Base-by-base conservation (phyloP, 1,140 invertebrate species). In the Listronotus oregonensis region DNA sequence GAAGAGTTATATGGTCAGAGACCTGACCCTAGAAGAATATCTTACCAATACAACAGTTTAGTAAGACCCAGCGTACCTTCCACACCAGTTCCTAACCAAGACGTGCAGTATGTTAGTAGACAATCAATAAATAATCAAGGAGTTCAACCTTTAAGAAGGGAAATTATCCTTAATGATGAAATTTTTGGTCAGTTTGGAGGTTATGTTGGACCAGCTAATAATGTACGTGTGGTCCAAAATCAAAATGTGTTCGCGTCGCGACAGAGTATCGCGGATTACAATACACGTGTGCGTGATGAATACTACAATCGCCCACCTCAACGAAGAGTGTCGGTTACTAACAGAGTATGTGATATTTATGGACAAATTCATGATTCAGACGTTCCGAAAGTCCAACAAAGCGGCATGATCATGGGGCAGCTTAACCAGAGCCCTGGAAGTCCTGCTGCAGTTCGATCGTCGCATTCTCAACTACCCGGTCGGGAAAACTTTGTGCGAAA, bases 281-380 rank as follows among this genome's bases (percentile, higher is more conserved):
- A 67, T 52, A 31, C 37, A 4, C 46, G 39, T 32, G 51, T 54
- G 32, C 12, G 51, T 10, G 32, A 54, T 8, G 65, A 69, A 51
- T 31, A 57, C 47, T 58, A 69, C 34, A 43, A 21, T 21, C 18
- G 54, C 31, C 50, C 27, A 6, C 43, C 34, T 11, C 66, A 55
- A 44, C 74, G 70, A 62, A 71, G 73, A 62, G 68, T 74, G 11
- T 71, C 73, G 6, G 71, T 79, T 12, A 71, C 47, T 9, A 74
- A 79, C 64, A 77, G 74, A 73, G 69, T 73, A 14, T 79, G 77
- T 57, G 78, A 79, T 69, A 73, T 79, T 10, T 79, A 79, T 47
- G 78, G 78, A 5, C 71, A 77, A 54, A 79, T 79, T 39, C 77
- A 79, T 62, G 78, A 79, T 46, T 31, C 50, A 7, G 62, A 57